These are phyloP conservation scores for Gulo gulo DNA, from an alignment of 2,113 vertebrate species.

Conservation along the genomic window DNA sequence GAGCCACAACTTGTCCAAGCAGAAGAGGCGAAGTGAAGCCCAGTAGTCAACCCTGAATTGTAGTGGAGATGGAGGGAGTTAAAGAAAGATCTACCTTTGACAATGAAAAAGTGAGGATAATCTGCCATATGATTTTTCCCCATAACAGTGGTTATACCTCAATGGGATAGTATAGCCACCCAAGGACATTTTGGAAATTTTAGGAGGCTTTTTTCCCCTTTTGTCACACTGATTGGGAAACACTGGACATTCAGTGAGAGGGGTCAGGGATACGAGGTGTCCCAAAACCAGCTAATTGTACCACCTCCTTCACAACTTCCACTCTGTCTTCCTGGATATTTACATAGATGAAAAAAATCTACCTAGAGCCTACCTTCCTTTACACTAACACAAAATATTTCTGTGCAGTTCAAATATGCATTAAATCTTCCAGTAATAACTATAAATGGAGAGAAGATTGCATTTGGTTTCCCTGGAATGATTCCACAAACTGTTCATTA, in stretches of 20 bases:
- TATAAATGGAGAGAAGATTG: not conserved
- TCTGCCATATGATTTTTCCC: not conserved
- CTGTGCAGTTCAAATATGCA: not conserved
- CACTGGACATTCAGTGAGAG: not conserved
- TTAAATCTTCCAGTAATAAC: not conserved
- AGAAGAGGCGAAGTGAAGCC: not conserved
- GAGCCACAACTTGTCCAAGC: not conserved
- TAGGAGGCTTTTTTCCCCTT: not conserved
- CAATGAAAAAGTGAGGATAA: not conserved
- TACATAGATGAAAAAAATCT: not conserved
- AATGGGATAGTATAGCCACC: not conserved
- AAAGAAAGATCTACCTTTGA: not conserved
- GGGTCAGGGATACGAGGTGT: not conserved
- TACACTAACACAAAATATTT: not conserved
- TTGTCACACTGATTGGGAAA: not conserved
- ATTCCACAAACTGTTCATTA: not conserved
- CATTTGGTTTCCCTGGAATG: slow-evolving; percentile 6
- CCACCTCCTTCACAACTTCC: not conserved
- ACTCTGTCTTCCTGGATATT: not conserved
- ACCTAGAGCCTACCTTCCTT: not conserved
- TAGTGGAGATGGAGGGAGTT: not conserved
- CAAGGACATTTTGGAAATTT: not conserved
- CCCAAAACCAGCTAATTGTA: not conserved
- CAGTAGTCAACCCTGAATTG: not conserved
- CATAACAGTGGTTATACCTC: not conserved